Conservation (phyloP, 1,140 invertebrate species). For the Drosophila lacteicornis region DNA sequence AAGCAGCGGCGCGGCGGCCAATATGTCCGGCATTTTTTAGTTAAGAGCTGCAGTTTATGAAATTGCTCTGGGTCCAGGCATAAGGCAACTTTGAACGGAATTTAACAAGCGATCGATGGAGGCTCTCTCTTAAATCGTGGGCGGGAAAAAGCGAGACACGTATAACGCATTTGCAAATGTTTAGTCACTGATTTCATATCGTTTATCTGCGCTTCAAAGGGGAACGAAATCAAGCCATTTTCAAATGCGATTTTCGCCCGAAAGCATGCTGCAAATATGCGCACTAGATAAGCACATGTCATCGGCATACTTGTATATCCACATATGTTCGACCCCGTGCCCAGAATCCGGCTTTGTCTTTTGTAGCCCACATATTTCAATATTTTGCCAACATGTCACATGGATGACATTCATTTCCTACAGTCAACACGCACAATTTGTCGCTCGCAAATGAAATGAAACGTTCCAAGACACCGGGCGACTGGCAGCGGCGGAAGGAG, state of each 20-base stretch:
- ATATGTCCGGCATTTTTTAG: conserved; percentile 45
- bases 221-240: conserved; percentile 30
- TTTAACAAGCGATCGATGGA: conserved; percentile 23
- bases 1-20: neutral
- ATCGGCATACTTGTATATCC: conserved; percentile 20
- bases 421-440: conserved; percentile 82
- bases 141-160: conserved; percentile 1
- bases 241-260: conserved; percentile 22
- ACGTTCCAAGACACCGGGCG: conserved; percentile 53
- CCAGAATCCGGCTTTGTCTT: conserved; percentile 29
- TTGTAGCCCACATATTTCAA: conserved; percentile 63
- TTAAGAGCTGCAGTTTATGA: conserved; percentile 53
- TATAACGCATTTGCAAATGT: conserved; percentile 16
- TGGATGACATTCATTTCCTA: conserved; percentile 79
- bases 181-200: conserved; percentile 7
- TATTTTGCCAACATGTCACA: conserved; percentile 80
- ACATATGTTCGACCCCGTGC: conserved; percentile 9
- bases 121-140: neutral
- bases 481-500: conserved; percentile 7
- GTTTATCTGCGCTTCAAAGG: conserved; percentile 20
- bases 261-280: conserved; percentile 43
- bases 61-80: conserved; percentile 22
- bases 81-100: conserved; percentile 26
- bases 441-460: conserved; percentile 77
- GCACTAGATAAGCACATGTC: conserved; percentile 53